Evolutionary conservation across 2,888 invertebrate species (phyloP), one percentile per base, ranked within the genome.

Genomic region (Tineola bisselliella): DNA sequence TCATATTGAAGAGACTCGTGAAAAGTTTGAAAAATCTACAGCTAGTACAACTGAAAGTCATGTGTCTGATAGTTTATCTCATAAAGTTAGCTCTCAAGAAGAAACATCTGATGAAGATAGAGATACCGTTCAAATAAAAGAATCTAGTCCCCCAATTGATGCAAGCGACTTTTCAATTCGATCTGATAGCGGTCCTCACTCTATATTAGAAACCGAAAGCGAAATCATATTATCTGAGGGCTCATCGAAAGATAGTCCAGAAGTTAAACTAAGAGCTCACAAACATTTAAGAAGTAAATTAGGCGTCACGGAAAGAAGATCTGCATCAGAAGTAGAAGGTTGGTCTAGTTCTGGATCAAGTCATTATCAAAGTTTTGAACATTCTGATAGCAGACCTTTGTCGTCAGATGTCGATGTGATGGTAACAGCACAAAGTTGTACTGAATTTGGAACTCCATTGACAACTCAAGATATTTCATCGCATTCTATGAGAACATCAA

Each of bases 291-390:
- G 84, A 69, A 83, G 88, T 17, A 83, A 86, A 64, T 72, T 88
- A 43, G 82, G 83, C 13, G 69, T 88, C 44, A 81, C 79, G 1
- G 93, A 93, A 65, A 88, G 94, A 59, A 90, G 91, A 70, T 94
- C 94, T 0, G 92, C 92, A 43, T 90, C 93, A 19, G 94, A 95
- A 68, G 88, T 92, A 19, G 95, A 96, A 75, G 88, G 91, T 2
- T 93, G 93, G 79, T 95, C 95, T 0, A 95, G 95, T 79, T 95
- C 95, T 12, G 95, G 95, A 13, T 95, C 94, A 69, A 95, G 95
- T 72, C 93, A 94, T 67, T 95, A 95, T 72, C 95, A 94, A 64
- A 96, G 96, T 64, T 94, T 94, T 72, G 95, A 95, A 72, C 91
- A 93, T 70, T 91, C 91, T 15, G 92, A 92, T 63, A 93, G 94